Conservation (phyloP, 2,113 vertebrate genomes). For the Hypocryptadius cinnamomeus region DNA sequence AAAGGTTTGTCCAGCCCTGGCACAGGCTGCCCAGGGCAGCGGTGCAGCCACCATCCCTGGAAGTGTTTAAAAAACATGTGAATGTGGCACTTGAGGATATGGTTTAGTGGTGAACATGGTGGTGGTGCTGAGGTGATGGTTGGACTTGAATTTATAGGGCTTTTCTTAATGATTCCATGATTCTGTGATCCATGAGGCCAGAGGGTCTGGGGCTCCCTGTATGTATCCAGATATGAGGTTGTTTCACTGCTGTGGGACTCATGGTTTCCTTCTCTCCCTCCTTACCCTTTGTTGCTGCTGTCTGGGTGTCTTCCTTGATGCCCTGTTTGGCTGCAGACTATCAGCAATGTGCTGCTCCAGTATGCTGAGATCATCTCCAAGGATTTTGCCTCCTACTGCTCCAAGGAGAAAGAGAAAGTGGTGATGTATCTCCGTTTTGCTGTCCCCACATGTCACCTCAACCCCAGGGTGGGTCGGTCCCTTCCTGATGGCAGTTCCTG, state of each 20-base stretch:
- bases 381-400: slow-evolving; percentile 90
- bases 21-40: not conserved
- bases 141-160: not conserved
- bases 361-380: slow-evolving; percentile 94
- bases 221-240: not conserved
- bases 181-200: not conserved
- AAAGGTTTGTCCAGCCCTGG: not conserved
- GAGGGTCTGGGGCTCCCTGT: not conserved
- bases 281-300: not conserved
- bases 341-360: slow-evolving; percentile 95
- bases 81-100: not conserved
- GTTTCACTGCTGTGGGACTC: not conserved
- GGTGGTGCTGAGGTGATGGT: not conserved
- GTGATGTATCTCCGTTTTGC: slow-evolving; percentile 56
- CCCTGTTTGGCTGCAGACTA: slow-evolving; percentile 75
- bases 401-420: slow-evolving; percentile 95
- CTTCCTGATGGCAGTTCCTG: not conserved
- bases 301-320: not conserved
- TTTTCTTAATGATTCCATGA: not conserved
- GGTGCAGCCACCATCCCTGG: not conserved
- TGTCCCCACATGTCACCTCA: not conserved
- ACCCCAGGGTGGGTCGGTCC: rapidly evolving
- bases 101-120: not conserved
- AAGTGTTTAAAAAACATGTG: not conserved
- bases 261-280: not conserved